A percentile compares a stretch with the other conserved stretches of the same genome.
These are phyloP conservation scores for Morpho achilles DNA, from an alignment of 2,888 invertebrate species.

Conservation along the genomic window DNA sequence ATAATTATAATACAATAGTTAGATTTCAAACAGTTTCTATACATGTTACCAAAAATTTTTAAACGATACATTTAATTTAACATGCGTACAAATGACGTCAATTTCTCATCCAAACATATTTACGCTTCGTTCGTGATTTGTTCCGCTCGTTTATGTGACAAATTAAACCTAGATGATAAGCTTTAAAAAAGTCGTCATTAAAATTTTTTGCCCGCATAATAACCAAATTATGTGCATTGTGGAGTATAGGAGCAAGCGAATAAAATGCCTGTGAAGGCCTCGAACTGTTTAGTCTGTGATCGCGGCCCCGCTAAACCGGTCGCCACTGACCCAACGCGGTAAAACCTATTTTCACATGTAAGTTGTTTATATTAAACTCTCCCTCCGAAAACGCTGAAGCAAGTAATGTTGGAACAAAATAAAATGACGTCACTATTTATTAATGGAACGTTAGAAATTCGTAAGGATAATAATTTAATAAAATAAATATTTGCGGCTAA, in stretches of 20 bases:
- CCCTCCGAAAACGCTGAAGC: too few species aligned
- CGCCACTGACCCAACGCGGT: slow-evolving; percentile 43
- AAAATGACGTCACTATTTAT: too few species aligned
- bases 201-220: background rate
- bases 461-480: too few species aligned
- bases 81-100: background rate
- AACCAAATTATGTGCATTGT: slow-evolving; percentile 1
- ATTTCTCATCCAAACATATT: background rate
- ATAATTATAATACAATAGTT: too few species aligned
- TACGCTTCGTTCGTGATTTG: background rate
- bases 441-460: too few species aligned
- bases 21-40: too few species aligned
- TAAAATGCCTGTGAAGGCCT: slow-evolving; percentile 62
- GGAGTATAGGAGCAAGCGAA: slow-evolving; percentile 35
- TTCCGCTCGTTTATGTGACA: background rate
- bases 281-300: slow-evolving; percentile 66
- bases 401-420: too few species aligned
- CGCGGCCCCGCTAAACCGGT: slow-evolving; percentile 58
- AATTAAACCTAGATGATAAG: slow-evolving; percentile 1
- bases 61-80: too few species aligned
- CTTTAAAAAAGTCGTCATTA: background rate
- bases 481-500: too few species aligned
- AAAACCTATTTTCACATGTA: slow-evolving; percentile 38
- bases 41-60: too few species aligned
- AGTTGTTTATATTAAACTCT: slow-evolving; percentile 33